phyloP scores from a whole-genome alignment of 2,888 invertebrate species.

The Drosophila leonis region DNA sequence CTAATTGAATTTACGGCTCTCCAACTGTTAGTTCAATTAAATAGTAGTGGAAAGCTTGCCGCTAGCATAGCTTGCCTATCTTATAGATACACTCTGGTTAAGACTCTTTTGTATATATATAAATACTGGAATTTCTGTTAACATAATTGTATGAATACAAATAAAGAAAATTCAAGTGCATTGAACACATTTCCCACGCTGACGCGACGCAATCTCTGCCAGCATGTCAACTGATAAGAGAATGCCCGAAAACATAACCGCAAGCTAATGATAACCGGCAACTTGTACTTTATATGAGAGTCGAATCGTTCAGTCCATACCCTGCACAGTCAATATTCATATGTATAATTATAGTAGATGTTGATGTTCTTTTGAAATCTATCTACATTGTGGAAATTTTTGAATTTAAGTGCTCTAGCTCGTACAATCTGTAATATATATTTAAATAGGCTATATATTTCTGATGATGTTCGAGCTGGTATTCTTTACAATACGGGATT shows the following conservation, averaged over 20 bases:
- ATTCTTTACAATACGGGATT: background rate
- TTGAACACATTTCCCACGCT: slow-evolving; percentile 31
- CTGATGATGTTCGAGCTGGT: background rate
- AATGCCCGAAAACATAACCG: background rate
- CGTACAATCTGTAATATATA: background rate
- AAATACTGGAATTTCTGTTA: slow-evolving; percentile 12
- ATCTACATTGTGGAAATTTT: background rate
- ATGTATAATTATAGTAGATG: background rate
- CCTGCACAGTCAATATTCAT: background rate
- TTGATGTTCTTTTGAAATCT: background rate
- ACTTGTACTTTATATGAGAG: slow-evolving; percentile 1
- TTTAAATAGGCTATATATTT: background rate
- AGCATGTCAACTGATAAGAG: slow-evolving; percentile 26
- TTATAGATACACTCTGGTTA: slow-evolving; percentile 11
- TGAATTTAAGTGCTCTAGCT: background rate
- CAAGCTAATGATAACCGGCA: slow-evolving; percentile 24
- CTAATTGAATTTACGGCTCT: slow-evolving; percentile 40
- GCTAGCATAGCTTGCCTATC: background rate
- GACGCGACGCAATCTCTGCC: slow-evolving; percentile 1
- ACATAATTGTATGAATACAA: slow-evolving; percentile 29
- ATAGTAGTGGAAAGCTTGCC: background rate
- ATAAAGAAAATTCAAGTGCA: slow-evolving; percentile 11
- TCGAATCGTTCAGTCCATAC: background rate
- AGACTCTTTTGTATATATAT: background rate
- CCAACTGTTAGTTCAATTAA: slow-evolving; percentile 7